Base-by-base conservation (phyloP, 2,888 invertebrate species). In the Tiliacea citrago region DNA sequence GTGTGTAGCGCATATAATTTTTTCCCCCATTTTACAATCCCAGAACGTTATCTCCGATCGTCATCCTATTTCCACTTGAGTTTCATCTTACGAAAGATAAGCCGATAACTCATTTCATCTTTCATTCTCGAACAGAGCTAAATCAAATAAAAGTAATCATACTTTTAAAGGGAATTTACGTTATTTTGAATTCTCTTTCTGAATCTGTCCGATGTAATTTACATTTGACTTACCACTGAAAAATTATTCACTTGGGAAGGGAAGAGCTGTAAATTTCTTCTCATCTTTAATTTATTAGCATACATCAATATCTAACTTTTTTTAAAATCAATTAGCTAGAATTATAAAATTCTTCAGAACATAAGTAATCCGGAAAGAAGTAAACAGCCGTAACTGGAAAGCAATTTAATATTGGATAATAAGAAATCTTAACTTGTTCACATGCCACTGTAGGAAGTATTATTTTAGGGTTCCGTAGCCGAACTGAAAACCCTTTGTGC, bases 101-200 rank as follows among this genome's bases (percentile, higher is more conserved):
- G 75, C 70, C 60, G 67, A 67, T 73, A 81, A 71, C 63, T 83
- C 73, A 79, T 79, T 83, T 76, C 58, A 79, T 83, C 55, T 83
- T 66, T 73, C 63, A 70, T 73, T 57, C n/a, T 12, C 12, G 29
- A 60, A 73, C 60, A 62, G 55, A 72, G 68, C 24, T 53, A 58
- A 79, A 83, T 73, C 70, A 83, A 79, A 82, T 82, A 84, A 80
- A 85, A 82, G 70, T 68, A 82, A 85, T 84, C 77, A 80, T 73
- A 73, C 80, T 85, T 85, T 74, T 71, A 68, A 77, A 82, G 67
- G 67, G 47, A 73, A 74, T 77, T 75, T 74, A 70, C 61, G 49
- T 61, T 73, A 80, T 77, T 85, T 77, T 63, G 75, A 74, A 70
- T 79, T 77, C 29, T 35, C 67, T 80, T 69, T 77, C 61, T 55